Conservation (phyloP, 2,888 invertebrate genomes). For the Drosophila subquinaria region DNA sequence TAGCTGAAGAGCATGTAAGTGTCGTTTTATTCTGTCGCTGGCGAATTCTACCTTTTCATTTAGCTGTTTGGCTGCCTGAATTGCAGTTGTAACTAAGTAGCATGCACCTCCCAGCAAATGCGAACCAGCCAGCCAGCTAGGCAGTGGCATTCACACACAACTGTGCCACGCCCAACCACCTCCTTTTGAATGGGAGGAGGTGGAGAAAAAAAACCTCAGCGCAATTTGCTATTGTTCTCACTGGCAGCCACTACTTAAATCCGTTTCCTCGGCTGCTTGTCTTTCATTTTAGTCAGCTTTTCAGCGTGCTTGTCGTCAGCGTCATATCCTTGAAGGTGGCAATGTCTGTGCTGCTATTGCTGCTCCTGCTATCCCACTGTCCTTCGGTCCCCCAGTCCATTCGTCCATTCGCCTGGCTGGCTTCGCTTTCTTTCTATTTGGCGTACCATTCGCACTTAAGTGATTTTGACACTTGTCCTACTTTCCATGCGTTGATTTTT, state of each 20-base stretch:
- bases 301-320: constrained; percentile 43
- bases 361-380: background rate
- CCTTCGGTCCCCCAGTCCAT: constrained; percentile 9
- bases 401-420: constrained; percentile 47
- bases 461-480: constrained; percentile 81
- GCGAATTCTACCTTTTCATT: constrained; percentile 31
- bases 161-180: background rate
- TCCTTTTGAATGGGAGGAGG: background rate
- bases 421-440: constrained; percentile 71
- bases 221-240: constrained; percentile 59
- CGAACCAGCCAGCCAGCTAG: background rate
- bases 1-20: constrained; percentile 29
- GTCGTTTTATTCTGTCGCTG: constrained; percentile 6
- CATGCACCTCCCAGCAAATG: constrained; percentile 39
- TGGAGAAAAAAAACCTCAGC: constrained; percentile 16
- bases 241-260: constrained; percentile 70
- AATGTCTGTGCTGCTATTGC: constrained; percentile 28
- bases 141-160: constrained; percentile 1
- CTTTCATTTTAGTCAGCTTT: constrained; percentile 52
- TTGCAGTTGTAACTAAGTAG: constrained; percentile 66
- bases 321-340: constrained; percentile 64
- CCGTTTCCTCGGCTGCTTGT: constrained; percentile 63
- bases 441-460: constrained; percentile 77
- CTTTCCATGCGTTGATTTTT: constrained; percentile 81
- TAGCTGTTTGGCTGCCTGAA: constrained; percentile 41